A percentile compares a stretch with the other conserved stretches of the same genome.
Evolutionary conservation across 2,888 invertebrate species (phyloP).

Genomic region (Orthosia cruda): DNA sequence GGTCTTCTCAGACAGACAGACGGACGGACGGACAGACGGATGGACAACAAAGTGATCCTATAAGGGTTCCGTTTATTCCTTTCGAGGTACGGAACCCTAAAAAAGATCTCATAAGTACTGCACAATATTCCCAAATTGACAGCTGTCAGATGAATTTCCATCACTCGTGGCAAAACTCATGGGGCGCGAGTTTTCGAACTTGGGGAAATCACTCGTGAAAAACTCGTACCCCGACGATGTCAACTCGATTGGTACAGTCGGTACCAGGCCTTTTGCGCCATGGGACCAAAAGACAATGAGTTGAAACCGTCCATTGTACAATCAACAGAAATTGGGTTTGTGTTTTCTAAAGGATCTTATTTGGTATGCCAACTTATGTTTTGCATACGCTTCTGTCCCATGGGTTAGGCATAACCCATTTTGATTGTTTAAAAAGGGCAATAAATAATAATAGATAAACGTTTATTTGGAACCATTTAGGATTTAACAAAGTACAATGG

Average conservation of each 20-base stretch:
- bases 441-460: no score
- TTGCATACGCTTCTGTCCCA: not conserved
- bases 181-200: conserved; percentile 1
- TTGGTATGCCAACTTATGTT: not conserved
- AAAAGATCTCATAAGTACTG: not conserved
- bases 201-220: not conserved
- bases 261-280: conserved; percentile 12
- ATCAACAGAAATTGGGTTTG: conserved; percentile 17
- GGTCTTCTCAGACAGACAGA: no score
- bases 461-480: no score
- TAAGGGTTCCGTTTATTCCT: no score
- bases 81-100: no score
- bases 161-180: conserved; percentile 12
- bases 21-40: no score
- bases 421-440: not conserved
- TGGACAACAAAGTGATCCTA: no score
- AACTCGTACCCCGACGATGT: not conserved
- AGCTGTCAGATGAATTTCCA: conserved; percentile 4
- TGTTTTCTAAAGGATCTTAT: not conserved
- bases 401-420: not conserved
- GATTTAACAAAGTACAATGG: no score
- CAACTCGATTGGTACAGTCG: conserved; percentile 15
- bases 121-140: conserved; percentile 12
- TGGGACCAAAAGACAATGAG: conserved; percentile 9
- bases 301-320: conserved; percentile 24